These are phyloP conservation scores for Trachythela sp. DNA, from an alignment of 64 coral and sea anemone species.

Conservation along the genomic window DNA sequence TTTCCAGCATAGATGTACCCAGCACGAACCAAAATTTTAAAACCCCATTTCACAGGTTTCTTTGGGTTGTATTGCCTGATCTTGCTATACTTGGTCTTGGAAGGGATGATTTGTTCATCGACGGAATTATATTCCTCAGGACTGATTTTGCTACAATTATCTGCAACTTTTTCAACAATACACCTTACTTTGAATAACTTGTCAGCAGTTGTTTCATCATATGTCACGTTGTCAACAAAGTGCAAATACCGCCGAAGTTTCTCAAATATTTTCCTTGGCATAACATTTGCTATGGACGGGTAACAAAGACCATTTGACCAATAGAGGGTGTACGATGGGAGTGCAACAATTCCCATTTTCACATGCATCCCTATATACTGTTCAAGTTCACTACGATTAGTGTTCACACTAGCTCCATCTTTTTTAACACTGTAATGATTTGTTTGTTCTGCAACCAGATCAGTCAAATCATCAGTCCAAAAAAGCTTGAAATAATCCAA, in stretches of 20 bases:
- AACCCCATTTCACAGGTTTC: neutral
- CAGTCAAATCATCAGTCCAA: no score
- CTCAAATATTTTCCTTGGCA: neutral
- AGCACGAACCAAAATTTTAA: neutral
- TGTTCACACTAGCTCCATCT: neutral
- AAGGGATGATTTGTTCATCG: neutral
- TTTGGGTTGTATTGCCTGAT: no score
- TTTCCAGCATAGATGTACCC: neutral
- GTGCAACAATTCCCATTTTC: neutral
- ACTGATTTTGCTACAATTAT: neutral
- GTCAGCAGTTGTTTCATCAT: neutral
- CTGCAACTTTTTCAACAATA: neutral
- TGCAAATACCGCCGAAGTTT: neutral
- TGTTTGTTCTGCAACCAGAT: neutral
- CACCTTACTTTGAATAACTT: neutral
- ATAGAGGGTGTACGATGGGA: neutral
- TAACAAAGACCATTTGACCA: neutral
- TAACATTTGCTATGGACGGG: neutral
- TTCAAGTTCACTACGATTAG: neutral
- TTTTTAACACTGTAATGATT: neutral
- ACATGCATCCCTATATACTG: neutral
- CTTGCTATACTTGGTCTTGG: slow-evolving; percentile 8
- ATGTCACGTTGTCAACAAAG: slow-evolving; percentile 1
- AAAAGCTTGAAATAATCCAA: neutral
- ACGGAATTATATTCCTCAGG: neutral